These are phyloP conservation scores for Pristionchus fissidentatus DNA, from an alignment of 2,888 invertebrate species.

Conservation along the genomic window DNA sequence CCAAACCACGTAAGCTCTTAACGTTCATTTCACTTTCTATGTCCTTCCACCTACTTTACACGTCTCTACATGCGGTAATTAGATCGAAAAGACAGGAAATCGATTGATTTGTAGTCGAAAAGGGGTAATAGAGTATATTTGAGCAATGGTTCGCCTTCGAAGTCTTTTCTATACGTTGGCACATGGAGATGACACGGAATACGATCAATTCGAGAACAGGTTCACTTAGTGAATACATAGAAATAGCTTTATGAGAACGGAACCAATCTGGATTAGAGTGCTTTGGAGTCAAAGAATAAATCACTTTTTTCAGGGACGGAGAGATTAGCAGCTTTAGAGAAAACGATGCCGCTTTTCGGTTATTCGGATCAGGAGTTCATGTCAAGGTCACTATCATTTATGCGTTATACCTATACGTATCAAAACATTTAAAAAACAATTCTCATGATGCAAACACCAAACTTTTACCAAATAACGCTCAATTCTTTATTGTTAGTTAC, in stretches of 20 bases:
- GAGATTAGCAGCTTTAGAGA: slow-evolving; percentile 64
- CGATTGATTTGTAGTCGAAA: neutral
- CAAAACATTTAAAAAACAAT: too few relatives aligned
- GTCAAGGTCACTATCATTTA: slow-evolving; percentile 61
- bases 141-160: neutral
- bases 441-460: too few relatives aligned
- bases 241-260: neutral
- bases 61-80: neutral
- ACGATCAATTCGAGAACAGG: slow-evolving; percentile 47
- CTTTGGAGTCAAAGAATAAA: neutral
- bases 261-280: too few relatives aligned
- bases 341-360: slow-evolving; percentile 61
- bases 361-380: slow-evolving; percentile 65
- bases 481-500: neutral
- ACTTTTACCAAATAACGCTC: neutral
- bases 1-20: neutral
- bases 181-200: slow-evolving; percentile 36
- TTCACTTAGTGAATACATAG: neutral
- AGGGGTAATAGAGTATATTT: neutral
- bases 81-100: neutral
- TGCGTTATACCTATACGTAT: too few relatives aligned
- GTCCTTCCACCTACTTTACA: neutral
- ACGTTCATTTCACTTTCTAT: neutral
- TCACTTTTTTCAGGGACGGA: slow-evolving; percentile 53
- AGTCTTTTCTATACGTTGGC: slow-evolving; percentile 18